Evolutionary conservation across 2,888 invertebrate species (phyloP).

Genomic region (Euclidia mi): DNA sequence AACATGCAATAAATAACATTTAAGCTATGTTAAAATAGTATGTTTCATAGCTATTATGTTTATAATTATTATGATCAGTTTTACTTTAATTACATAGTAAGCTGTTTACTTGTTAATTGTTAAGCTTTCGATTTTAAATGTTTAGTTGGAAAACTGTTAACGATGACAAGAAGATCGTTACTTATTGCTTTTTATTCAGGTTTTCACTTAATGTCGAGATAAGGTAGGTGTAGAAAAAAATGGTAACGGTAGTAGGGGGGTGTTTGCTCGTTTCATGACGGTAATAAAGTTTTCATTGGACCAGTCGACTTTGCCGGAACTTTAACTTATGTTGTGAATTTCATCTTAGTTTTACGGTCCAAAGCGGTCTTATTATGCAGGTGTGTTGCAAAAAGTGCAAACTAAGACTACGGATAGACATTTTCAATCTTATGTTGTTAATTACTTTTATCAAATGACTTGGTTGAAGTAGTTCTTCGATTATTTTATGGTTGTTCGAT

Average conservation of each 20-base stretch:
- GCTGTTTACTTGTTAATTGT: no score
- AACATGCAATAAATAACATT: no score
- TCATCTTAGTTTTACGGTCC: slow-evolving; percentile 79
- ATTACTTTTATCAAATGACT: no score
- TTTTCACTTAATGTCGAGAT: background rate
- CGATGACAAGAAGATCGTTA: no score
- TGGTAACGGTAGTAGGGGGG: slow-evolving; percentile 62
- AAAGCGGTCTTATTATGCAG: slow-evolving; percentile 57
- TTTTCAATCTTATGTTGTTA: no score
- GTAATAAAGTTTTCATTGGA: slow-evolving; percentile 84
- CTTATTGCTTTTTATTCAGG: no score
- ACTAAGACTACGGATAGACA: background rate
- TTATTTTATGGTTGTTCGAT: no score
- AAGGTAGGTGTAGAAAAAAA: slow-evolving; percentile 23
- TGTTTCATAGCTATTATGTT: no score
- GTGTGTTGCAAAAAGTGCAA: slow-evolving; percentile 46
- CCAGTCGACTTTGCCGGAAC: slow-evolving; percentile 64
- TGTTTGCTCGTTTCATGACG: slow-evolving; percentile 72
- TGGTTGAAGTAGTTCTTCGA: no score
- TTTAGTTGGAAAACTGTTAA: background rate
- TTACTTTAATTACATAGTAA: no score
- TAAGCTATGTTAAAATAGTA: no score
- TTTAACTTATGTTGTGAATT: slow-evolving; percentile 69
- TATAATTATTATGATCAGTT: no score
- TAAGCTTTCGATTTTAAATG: slow-evolving; percentile 4